Evolutionary conservation across 2,888 invertebrate species (phyloP), one percentile per base, ranked within the genome.

Genomic region (Cosmopolites sordidus): DNA sequence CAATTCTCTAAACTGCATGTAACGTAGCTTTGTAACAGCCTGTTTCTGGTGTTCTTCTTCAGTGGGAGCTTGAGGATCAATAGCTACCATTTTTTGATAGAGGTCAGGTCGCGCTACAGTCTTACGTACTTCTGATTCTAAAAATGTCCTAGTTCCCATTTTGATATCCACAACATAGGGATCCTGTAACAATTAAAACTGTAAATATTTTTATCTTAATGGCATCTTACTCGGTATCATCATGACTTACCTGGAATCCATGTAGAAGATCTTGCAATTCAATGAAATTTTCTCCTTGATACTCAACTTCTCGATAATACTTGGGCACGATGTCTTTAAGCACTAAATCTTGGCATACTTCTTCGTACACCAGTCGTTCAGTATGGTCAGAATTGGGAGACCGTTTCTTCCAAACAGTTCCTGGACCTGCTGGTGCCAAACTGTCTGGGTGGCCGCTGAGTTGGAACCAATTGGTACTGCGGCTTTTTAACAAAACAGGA

Each of bases 91-190:
- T 79, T 98, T 98, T 64, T 92, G 86, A 73, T 95, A 98, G 29
- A 98, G 79, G 75, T 98, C 98, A 2, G 81, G 69, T 43, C 97
- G 81, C 14, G 91, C 85, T 40, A 83, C 83, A 16, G 84, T 85
- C 69, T 96, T 97, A 68, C 84, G 84, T 37, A 97, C 97, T 78
- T 98, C 98, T 1, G 88, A 87, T 74, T 98, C 97, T 33, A 96
- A 80, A 74, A 97, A 98, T 15, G 97, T 98, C 66, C 96, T 82
- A 1, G 89, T 90, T 39, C 98, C 98, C 83, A 98, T 90, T 78
- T 98, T 98, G 56, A 98, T 88, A 73, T 98, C 98, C 86, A 98
- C 96, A 1, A 98, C 93, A 68, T 89, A 87, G 0, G 95, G 95
- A 75, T 96, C 90, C 67, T 79, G 75, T n/a, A n/a, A n/a, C n/a